Percentiles rank a stretch among this genome's conserved stretches.
Evolutionary conservation across 2,113 vertebrate genomes (phyloP).

Genomic region (Stegostoma tigrinum): DNA sequence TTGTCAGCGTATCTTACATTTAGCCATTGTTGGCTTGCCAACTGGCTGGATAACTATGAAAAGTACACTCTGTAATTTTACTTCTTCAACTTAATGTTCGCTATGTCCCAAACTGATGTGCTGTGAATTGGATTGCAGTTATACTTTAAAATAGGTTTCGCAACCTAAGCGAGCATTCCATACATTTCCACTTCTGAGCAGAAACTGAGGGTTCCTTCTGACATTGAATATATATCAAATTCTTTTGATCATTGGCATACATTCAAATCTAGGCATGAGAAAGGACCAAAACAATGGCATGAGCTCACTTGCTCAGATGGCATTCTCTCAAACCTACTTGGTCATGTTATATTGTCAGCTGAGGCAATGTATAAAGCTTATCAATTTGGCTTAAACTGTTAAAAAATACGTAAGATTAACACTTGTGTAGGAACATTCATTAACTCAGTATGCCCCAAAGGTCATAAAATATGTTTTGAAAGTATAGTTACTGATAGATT

Average conservation of each 20-base stretch:
- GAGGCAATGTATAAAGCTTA: background rate
- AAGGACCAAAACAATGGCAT: background rate
- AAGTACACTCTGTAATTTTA: background rate
- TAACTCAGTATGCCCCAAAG: background rate
- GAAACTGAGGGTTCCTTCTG: background rate
- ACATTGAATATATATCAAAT: background rate
- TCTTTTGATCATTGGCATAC: background rate
- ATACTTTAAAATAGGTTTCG: background rate
- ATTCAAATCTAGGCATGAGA: background rate
- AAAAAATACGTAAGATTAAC: background rate
- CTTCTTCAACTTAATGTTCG: background rate
- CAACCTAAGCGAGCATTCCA: background rate
- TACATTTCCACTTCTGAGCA: background rate
- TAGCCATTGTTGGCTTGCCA: background rate
- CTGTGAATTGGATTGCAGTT: background rate
- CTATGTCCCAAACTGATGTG: background rate
- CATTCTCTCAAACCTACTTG: background rate
- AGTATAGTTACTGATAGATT: background rate
- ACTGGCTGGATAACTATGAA: background rate
- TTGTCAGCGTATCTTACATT: background rate
- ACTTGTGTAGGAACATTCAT: background rate
- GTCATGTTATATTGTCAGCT: background rate
- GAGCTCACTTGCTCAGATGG: too few species aligned
- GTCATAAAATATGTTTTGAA: background rate
- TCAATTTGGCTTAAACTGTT: background rate